A percentile compares a stretch with the other conserved stretches of the same genome.
phyloP scores from a whole-genome alignment of 53 echinoderm and acorn worm genomes.

The Patiria pectinifera region DNA sequence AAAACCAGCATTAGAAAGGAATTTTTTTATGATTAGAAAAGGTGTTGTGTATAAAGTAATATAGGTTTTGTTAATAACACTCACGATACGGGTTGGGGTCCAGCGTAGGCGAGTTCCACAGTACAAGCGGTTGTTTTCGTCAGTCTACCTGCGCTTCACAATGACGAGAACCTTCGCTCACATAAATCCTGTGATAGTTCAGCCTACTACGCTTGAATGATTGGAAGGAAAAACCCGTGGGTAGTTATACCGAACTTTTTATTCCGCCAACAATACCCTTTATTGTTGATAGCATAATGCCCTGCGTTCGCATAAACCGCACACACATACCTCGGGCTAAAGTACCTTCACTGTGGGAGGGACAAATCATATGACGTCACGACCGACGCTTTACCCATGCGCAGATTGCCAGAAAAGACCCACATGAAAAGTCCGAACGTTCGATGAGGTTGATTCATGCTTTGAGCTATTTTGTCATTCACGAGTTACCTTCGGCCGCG shows the following conservation, averaged over 20 bases:
- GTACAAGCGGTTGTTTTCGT: not conserved
- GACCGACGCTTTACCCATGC: no score
- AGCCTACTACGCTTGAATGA: not conserved
- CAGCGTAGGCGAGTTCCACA: not conserved
- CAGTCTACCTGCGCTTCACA: not conserved
- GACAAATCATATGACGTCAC: no score
- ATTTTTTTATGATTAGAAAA: no score
- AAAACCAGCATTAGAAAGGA: no score
- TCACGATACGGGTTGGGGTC: no score
- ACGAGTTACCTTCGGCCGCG: not conserved
- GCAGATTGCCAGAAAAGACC: not conserved
- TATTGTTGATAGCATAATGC: not conserved
- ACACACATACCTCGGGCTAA: not conserved
- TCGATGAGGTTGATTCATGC: not conserved
- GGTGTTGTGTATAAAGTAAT: no score
- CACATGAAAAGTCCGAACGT: not conserved
- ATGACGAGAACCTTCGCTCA: not conserved
- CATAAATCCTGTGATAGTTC: not conserved
- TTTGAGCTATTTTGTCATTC: not conserved
- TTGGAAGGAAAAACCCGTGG: not conserved
- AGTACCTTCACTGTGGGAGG: not conserved
- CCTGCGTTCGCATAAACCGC: not conserved
- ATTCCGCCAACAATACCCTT: not conserved
- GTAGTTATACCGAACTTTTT: not conserved
- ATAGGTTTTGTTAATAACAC: no score